A percentile compares a stretch with the other conserved stretches of the same genome.
phyloP scores from a whole-genome alignment of 2,888 invertebrate genomes.

The Polyploca ridens region DNA sequence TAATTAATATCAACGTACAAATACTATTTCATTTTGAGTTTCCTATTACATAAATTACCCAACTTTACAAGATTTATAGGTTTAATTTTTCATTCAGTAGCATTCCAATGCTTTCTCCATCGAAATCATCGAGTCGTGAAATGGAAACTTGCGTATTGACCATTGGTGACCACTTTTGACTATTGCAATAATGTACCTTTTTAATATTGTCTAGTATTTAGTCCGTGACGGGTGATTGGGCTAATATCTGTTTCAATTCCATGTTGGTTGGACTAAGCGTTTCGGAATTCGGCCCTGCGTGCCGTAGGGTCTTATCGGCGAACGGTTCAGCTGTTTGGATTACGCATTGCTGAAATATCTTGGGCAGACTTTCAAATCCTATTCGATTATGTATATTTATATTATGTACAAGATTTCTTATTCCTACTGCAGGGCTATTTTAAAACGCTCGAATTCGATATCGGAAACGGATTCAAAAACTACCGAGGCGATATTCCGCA shows the following conservation, averaged over 20 bases:
- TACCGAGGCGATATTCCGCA: no score
- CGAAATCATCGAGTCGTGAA: constrained; percentile 71
- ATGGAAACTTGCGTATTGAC: constrained; percentile 64
- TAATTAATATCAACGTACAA: neutral
- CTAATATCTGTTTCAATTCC: constrained; percentile 18
- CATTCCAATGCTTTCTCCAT: constrained; percentile 63
- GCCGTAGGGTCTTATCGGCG: neutral
- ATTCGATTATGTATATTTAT: neutral
- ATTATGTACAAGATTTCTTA: neutral
- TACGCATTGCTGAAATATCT: constrained; percentile 6
- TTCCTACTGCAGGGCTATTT: neutral
- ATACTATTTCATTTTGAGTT: no score
- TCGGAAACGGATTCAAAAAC: no score
- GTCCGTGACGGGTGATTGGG: constrained; percentile 43
- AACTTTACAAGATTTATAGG: neutral
- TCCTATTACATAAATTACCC: no score
- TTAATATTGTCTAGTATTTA: constrained; percentile 24
- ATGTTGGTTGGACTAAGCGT: neutral
- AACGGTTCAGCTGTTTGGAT: neutral
- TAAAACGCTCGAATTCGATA: no score
- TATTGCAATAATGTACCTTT: constrained; percentile 21
- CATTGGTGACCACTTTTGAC: constrained; percentile 22
- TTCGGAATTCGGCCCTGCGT: neutral
- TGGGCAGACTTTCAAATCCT: neutral
- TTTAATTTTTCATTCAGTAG: neutral